phyloP scores from a whole-genome alignment of 2,888 invertebrate genomes.

The Lissocephala sabroskyi region DNA sequence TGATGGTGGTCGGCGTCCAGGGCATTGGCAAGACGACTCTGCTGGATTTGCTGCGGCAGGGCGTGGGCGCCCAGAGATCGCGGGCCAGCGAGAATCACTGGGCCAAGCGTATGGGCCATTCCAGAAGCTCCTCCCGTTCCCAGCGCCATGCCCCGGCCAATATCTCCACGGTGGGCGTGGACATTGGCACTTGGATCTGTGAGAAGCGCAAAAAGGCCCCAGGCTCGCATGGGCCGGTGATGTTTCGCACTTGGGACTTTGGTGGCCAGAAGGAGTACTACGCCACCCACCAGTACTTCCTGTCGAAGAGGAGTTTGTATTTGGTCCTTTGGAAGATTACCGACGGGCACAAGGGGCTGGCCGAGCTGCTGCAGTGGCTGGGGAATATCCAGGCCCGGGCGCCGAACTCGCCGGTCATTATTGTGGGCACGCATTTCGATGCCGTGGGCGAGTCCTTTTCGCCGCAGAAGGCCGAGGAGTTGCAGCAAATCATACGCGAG shows the following conservation, averaged over 20 bases:
- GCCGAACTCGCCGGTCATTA: constrained; percentile 95
- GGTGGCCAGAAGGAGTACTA: constrained; percentile 99
- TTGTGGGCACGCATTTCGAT: constrained; percentile 97
- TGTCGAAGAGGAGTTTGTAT: constrained; percentile 95
- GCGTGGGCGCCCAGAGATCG: constrained; percentile 85
- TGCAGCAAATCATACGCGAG: constrained; percentile 90
- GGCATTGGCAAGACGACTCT: constrained; percentile 92
- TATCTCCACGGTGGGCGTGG: constrained; percentile 97
- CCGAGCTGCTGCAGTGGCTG: constrained; percentile 94
- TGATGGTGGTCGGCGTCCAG: constrained; percentile 96
- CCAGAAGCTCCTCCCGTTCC: constrained; percentile 83
- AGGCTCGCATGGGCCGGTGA: constrained; percentile 85
- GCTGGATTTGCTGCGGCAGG: constrained; percentile 88
- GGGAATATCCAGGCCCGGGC: constrained; percentile 95
- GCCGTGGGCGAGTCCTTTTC: constrained; percentile 76
- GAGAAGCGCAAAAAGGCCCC: constrained; percentile 87
- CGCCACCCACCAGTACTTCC: constrained; percentile 98
- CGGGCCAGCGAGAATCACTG: constrained; percentile 81
- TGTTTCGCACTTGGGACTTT: constrained; percentile 98
- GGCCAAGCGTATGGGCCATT: constrained; percentile 96
- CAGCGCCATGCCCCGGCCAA: constrained; percentile 76
- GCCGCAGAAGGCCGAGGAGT: constrained; percentile 76
- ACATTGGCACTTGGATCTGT: constrained; percentile 95
- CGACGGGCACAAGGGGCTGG: constrained; percentile 92
- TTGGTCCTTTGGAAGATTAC: constrained; percentile 95